Evolutionary conservation across 2,888 invertebrate species (phyloP).

Genomic region (Halictus quadricinctus): DNA sequence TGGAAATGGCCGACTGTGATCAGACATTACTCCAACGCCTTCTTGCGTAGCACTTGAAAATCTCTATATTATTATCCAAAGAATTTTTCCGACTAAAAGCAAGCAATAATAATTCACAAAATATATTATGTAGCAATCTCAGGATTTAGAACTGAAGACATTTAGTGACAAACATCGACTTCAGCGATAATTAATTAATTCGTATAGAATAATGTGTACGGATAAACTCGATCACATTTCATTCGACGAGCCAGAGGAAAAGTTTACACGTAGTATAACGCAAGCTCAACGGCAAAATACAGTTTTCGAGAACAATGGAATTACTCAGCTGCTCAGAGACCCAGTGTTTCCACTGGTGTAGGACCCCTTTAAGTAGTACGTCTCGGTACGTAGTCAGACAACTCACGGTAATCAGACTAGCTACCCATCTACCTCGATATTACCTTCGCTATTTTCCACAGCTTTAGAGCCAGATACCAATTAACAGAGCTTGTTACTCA

Average conservation of each 20-base stretch:
- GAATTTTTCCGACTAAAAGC: no score
- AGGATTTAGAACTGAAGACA: no score
- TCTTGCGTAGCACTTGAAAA: no score
- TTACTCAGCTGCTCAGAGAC: conserved; percentile 4
- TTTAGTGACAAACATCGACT: no score
- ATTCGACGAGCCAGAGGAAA: neutral
- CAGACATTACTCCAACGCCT: neutral
- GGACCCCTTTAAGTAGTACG: conserved; percentile 28
- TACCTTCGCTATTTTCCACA: conserved; percentile 3
- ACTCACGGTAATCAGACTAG: conserved; percentile 27
- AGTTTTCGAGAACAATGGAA: conserved; percentile 13
- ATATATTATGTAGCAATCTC: no score
- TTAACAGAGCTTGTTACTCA: neutral
- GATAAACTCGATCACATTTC: neutral
- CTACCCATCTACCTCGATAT: conserved; percentile 16
- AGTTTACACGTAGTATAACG: neutral
- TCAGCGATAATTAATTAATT: neutral
- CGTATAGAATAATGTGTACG: neutral
- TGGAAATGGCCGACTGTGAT: neutral
- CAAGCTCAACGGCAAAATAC: neutral
- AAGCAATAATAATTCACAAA: no score
- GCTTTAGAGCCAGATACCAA: neutral
- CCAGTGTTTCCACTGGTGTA: neutral
- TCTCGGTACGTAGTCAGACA: conserved; percentile 27
- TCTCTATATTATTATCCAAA: no score